Percentiles rank a stretch among this genome's conserved stretches.
These are phyloP conservation scores for Meteorus colon DNA, from an alignment of 2,888 invertebrate species.

Conservation along the genomic window DNA sequence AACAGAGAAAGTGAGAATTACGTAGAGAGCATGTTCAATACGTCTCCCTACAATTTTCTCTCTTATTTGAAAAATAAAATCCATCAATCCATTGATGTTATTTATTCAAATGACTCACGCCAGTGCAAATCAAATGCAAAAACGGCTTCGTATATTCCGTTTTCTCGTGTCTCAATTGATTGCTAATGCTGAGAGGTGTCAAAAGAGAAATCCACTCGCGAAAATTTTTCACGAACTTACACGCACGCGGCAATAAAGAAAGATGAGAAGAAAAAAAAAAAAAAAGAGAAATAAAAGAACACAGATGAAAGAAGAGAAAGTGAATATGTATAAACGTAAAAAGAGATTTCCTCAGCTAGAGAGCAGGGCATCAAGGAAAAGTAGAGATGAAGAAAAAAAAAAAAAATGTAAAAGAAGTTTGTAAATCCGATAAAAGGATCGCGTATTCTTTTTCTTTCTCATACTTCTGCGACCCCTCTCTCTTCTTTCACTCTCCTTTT, in stretches of 20 bases:
- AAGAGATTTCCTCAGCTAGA: conserved; percentile 23
- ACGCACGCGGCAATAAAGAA: not conserved
- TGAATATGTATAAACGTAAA: conserved; percentile 18
- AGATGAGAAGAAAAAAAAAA: not conserved
- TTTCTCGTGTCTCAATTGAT: not conserved
- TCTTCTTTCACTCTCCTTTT: conserved; percentile 20
- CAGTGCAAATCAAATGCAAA: conserved; percentile 10
- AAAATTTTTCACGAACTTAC: conserved; percentile 25
- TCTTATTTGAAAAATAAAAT: conserved; percentile 1
- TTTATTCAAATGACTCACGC: not conserved
- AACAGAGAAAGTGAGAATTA: conserved; percentile 24
- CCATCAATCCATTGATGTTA: conserved; percentile 2
- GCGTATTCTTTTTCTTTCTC: conserved; percentile 12
- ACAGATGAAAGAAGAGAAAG: not conserved
- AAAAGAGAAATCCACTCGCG: conserved; percentile 34
- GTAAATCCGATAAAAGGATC: conserved; percentile 47
- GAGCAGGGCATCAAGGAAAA: conserved; percentile 12
- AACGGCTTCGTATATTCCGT: not conserved
- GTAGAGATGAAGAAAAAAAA: conserved; percentile 9
- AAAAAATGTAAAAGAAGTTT: conserved; percentile 43
- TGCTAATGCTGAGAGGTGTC: conserved; percentile 24
- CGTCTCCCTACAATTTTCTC: conserved; percentile 18
- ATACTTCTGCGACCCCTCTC: conserved; percentile 22
- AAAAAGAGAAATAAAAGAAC: not conserved
- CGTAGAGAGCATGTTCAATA: conserved; percentile 20